Evolutionary conservation across 2,888 invertebrate genomes (phyloP), one percentile per base, ranked within the genome.

Genomic region (Troglohyphantes excavatus): DNA sequence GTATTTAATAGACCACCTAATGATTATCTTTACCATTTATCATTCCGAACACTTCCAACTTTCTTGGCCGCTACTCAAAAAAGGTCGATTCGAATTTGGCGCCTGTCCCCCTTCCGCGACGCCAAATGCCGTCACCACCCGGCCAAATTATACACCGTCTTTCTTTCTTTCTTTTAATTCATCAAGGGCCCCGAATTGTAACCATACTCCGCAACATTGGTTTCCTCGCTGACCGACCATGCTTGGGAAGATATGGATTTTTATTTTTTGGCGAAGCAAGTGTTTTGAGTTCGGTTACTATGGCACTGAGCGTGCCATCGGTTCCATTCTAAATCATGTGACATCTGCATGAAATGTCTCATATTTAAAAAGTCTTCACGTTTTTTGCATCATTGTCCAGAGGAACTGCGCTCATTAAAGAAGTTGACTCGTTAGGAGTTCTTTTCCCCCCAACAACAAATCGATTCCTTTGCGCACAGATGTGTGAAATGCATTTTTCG

Each of bases 281-380:
- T 84, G 84, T 84, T 84, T 84, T 65, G 84, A 76, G 63, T 84
- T 84, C n/a, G 84, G 84, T 84, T 84, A 76, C 84, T 84, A 84
- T 84, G 84, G 84, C 59, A 67, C 63, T 84, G 75, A 67, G 84
- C 75, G 84, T 67, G 84, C 84, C 75, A 84, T 75, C 53, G 75
- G 21, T 43, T 84, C 65, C 67, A 63, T 83, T 75, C 84, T 84
- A 73, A 84, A 75, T 75, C 84, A 84, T 75, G 75, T 84, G 84
- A 84, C 75, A 84, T 84, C 73, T 84, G 84, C 75, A 84, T 84
- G 75, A 75, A 70, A 70, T 82, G 68, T 82, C 82, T 72, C 70
- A 61, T 72, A 82, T 84, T 75, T 84, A 46, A 76, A 67, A 26
- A 46, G 73, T 75, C 75, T 84, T 75, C 84, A 84, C 84, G 46